Evolutionary conservation across 2,797 vertebrate genomes (phyloP), one percentile per base, ranked within the genome.

Genomic region (Eleutherodactylus coqui): DNA sequence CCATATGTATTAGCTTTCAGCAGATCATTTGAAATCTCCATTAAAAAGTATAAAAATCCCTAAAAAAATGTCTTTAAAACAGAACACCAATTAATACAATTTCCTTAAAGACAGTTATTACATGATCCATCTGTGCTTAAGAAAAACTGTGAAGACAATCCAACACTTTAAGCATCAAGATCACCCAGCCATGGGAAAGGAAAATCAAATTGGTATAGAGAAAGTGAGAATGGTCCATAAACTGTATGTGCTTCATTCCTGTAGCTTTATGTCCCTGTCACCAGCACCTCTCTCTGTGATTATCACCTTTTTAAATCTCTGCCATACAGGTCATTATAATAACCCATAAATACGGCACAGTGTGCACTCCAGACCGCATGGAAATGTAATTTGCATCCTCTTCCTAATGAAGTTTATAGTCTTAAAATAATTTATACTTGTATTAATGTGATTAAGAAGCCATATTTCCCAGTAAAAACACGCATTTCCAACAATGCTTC

Each of bases 271-370:
- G 51, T 80, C n/a, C 43, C 45, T 75, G 85, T 81, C 78, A 32
- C 79, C 55, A 34, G 45, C 69, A 47, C 69, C 70, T 86, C 79
- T 75, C 84, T 38, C 53, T 80, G 51, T 41, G 60, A 82, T 86
- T 75, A 86, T 76, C 79, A 82, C 69, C 85, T 75, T 86, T 86
- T 45, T 81, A 86, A 81, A 82, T 86, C 85, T 67, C 51, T 58
- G 45, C 75, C 55, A 45, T 81, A 73, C 69, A 73, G 51, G 27
- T 80, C 69, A 73, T 51, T 47, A 34, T 47, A 64, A 43, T 81
- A 75, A 82, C 24, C 53, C 41, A 62, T 81, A 86, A 62, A 78
- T 69, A 55, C 43, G 41, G 73, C 41, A 45, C 72, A 27, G 43
- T 51, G 32, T 78, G 27, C 43, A 47, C 60, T 69, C 60, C 41